Conservation (phyloP, 2,797 vertebrate genomes). For the Brachyrhaphis roseni region DNA sequence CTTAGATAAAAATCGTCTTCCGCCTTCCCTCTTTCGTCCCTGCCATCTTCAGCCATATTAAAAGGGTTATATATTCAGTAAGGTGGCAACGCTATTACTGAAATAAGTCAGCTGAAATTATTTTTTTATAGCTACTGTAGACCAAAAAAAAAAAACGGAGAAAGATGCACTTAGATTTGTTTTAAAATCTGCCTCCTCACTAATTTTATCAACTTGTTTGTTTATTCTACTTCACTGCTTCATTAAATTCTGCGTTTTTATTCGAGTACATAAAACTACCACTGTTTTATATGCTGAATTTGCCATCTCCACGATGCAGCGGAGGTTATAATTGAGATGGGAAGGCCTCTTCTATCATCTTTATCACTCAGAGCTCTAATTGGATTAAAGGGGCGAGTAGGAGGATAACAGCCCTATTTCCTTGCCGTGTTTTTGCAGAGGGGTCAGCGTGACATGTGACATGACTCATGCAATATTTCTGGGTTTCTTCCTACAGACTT, state of each 20-base stretch:
- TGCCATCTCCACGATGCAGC: neutral
- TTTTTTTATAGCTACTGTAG: slow-evolving; percentile 41
- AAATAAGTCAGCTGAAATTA: slow-evolving; percentile 55
- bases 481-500: slow-evolving; percentile 26
- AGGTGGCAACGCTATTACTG: slow-evolving; percentile 63
- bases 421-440: slow-evolving; percentile 15
- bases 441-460: slow-evolving; percentile 40
- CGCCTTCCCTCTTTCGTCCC: slow-evolving; percentile 46
- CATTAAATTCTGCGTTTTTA: neutral
- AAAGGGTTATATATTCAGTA: slow-evolving; percentile 73
- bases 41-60: slow-evolving; percentile 68
- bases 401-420: slow-evolving; percentile 28
- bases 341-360: slow-evolving; percentile 9
- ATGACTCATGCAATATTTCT: slow-evolving; percentile 31
- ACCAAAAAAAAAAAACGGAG: slow-evolving; percentile 23
- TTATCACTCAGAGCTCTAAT: slow-evolving; percentile 24
- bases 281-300: neutral
- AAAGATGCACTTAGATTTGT: neutral
- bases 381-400: slow-evolving; percentile 33
- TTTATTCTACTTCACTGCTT: slow-evolving; percentile 11
- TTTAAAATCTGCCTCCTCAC: slow-evolving; percentile 18
- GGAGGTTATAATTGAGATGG: slow-evolving; percentile 2
- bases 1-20: slow-evolving; percentile 76
- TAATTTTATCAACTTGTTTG: slow-evolving; percentile 17
- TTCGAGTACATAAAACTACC: slow-evolving; percentile 1